Conservation (phyloP, 2,113 vertebrate species). For the Lagopus leucura region DNA sequence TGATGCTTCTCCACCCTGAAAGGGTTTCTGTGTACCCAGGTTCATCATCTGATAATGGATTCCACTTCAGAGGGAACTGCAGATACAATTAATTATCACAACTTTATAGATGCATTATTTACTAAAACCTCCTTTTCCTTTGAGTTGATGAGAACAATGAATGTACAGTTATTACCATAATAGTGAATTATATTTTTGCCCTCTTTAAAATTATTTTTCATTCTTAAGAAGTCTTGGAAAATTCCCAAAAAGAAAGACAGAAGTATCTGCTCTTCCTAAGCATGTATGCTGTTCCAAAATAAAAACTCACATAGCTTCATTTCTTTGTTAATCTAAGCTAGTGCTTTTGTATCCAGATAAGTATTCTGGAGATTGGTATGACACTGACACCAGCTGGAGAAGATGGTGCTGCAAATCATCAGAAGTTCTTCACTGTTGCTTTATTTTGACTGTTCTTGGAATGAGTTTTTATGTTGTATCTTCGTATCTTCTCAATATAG, state of each 20-base stretch:
- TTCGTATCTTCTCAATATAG: not conserved
- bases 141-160: not conserved
- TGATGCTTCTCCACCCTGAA: not conserved
- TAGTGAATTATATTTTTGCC: not conserved
- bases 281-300: not conserved
- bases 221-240: not conserved
- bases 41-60: slow-evolving; percentile 8
- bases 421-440: not conserved
- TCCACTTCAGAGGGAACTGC: not conserved
- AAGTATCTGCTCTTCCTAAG: not conserved
- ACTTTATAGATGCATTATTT: not conserved
- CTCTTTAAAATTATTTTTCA: not conserved
- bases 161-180: not conserved
- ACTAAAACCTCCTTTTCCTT: not conserved
- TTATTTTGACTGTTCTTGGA: not conserved
- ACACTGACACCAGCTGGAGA: not conserved
- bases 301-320: not conserved
- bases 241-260: not conserved
- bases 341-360: not conserved
- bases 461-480: not conserved
- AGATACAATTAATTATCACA: not conserved
- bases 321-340: not conserved
- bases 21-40: not conserved
- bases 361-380: not conserved
- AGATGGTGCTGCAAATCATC: not conserved